Base-by-base conservation (phyloP, 2,113 vertebrate genomes). In the Nothoprocta pentlandii region DNA sequence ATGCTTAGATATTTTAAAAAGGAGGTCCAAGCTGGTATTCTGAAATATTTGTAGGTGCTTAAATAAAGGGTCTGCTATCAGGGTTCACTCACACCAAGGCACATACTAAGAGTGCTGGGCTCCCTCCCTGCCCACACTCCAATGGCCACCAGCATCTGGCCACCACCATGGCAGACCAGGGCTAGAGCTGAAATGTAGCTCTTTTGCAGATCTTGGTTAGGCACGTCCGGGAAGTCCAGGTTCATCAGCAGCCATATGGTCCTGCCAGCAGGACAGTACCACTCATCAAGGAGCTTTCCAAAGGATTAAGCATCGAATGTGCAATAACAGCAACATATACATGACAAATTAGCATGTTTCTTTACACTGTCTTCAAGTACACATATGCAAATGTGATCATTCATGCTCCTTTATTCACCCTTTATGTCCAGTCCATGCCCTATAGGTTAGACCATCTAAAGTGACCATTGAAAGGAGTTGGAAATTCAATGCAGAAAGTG, bases 301-400 rank as follows among this genome's bases (percentile, higher is more conserved):
- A 92, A 92, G 22, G 1, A 2, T 68, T 79, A 44, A 54, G 9
- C 6, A 21, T 61, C 39, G 42, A 28, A 9, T 6, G 2, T 34
- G 23, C 6, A n/a, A 28, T 36, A 71, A 41, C 3, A 82, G 16
- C 9, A 28, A n/a, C 19, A 34, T 34, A n/a, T 2, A 83, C 39
- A 28, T 0, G 0, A 36, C 9, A 76, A 58, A 56, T 77, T 89
- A 77, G 16, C 32, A 34, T 21, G 23, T 61, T 51, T 44, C 8
- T 47, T 47, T 81, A 69, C 46, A 9, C 22, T 54, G 12, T 59
- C 30, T 67, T 63, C 16, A 28, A 32, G 2, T 26, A 1, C 0
- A 0, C 4, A 4, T 19, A 2, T 63, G 15, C 20, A 51, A 49
- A 4, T 1, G 1, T 1, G 2, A 8, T 34, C 56, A 49, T 17